Conservation (phyloP, 2,888 invertebrate species). For the Phaonia tiefii region DNA sequence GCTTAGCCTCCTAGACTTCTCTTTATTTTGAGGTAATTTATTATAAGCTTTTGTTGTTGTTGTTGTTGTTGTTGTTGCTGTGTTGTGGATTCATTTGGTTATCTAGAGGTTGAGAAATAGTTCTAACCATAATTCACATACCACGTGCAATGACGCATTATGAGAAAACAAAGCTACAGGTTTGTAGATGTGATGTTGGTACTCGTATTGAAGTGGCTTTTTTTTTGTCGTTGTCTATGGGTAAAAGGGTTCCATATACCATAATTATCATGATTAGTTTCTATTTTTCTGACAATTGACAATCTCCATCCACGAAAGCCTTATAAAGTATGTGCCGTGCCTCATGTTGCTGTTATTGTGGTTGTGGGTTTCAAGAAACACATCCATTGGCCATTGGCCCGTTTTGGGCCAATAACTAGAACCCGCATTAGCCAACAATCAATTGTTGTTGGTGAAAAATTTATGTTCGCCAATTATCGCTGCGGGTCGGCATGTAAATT, state of each 20-base stretch:
- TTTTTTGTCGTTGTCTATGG: not conserved
- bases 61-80: too few species aligned
- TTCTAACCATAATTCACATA: slow-evolving; percentile 39
- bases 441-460: slow-evolving; percentile 46
- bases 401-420: slow-evolving; percentile 18
- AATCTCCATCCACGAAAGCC: slow-evolving; percentile 35
- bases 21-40: slow-evolving; percentile 49
- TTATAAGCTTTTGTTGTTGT: slow-evolving; percentile 42
- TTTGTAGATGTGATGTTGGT: slow-evolving; percentile 12
- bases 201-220: not conserved
- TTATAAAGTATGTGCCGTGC: not conserved
- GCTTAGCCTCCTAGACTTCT: slow-evolving; percentile 25
- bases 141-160: slow-evolving; percentile 31
- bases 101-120: slow-evolving; percentile 31
- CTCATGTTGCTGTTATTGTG: not conserved
- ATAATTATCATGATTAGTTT: slow-evolving; percentile 58
- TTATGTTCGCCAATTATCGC: slow-evolving; percentile 59
- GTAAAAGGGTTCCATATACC: slow-evolving; percentile 39
- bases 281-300: slow-evolving; percentile 52
- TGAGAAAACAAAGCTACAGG: slow-evolving; percentile 19
- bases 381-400: not conserved
- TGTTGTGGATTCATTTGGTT: slow-evolving; percentile 1
- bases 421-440: slow-evolving; percentile 36
- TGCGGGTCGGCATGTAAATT: slow-evolving; percentile 53
- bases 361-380: not conserved